phyloP scores from a whole-genome alignment of 1,140 invertebrate species.

The Batillaria attramentaria region DNA sequence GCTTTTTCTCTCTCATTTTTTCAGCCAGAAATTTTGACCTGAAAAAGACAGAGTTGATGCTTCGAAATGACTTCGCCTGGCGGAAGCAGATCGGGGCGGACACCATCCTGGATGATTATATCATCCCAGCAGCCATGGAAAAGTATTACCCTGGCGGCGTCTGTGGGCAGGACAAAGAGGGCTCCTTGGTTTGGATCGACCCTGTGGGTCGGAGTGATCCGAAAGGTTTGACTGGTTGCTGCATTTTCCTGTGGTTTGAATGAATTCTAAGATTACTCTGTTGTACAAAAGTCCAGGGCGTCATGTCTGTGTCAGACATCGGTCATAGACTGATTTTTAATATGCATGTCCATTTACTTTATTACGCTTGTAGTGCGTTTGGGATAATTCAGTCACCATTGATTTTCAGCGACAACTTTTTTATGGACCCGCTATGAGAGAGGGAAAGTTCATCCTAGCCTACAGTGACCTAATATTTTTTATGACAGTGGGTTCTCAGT shows the following conservation, averaged over 20 bases:
- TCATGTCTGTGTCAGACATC: too few relatives aligned
- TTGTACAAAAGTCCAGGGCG: not conserved
- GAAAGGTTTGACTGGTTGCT: conserved; percentile 57
- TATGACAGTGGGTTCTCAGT: too few relatives aligned
- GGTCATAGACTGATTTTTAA: not conserved
- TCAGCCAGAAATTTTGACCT: conserved; percentile 87
- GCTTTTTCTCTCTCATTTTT: conserved; percentile 31
- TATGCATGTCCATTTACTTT: not conserved
- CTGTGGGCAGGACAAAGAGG: conserved; percentile 86
- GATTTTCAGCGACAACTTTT: not conserved
- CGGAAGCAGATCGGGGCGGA: conserved; percentile 85
- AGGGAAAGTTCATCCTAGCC: too few relatives aligned
- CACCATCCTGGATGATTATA: conserved; percentile 77
- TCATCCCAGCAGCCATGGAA: conserved; percentile 80
- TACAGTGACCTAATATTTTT: too few relatives aligned
- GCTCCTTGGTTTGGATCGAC: conserved; percentile 78
- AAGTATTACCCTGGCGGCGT: conserved; percentile 84
- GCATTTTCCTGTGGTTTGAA: conserved; percentile 31
- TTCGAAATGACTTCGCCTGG: conserved; percentile 85
- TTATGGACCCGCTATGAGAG: not conserved
- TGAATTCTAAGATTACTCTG: not conserved
- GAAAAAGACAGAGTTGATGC: conserved; percentile 87
- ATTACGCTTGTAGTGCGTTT: not conserved
- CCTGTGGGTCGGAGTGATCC: conserved; percentile 66
- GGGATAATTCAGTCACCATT: too few relatives aligned